phyloP scores from a whole-genome alignment of 2,113 vertebrate species.

The Pampusana beccarii region DNA sequence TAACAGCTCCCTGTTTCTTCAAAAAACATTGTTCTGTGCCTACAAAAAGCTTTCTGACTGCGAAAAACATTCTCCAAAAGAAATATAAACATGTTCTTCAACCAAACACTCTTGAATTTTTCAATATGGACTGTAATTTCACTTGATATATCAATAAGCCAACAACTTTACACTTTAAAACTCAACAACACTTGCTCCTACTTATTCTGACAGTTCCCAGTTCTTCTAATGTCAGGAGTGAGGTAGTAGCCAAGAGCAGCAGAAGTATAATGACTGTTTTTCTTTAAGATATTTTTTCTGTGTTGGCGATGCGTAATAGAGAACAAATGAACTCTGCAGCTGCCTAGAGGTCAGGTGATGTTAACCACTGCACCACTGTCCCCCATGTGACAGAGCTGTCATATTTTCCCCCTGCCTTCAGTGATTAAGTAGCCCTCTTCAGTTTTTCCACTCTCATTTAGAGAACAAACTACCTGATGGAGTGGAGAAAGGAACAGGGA shows the following conservation, averaged over 20 bases:
- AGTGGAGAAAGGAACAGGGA: not conserved
- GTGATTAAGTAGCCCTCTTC: not conserved
- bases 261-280: not conserved
- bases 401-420: not conserved
- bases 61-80: not conserved
- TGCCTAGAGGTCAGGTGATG: not conserved
- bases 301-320: not conserved
- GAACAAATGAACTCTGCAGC: not conserved
- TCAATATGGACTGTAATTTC: not conserved
- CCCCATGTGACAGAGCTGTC: not conserved
- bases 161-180: not conserved
- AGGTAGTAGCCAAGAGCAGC: not conserved
- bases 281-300: not conserved
- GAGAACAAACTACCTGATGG: not conserved
- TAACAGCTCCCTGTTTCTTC: not conserved
- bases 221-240: not conserved
- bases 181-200: not conserved
- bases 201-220: not conserved
- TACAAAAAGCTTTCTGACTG: not conserved
- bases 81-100: not conserved
- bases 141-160: not conserved
- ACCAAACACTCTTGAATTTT: not conserved
- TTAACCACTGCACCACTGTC: not conserved
- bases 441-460: not conserved
- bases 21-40: not conserved